phyloP scores from a whole-genome alignment of 2,113 vertebrate species.

The Ciconia boyciana region DNA sequence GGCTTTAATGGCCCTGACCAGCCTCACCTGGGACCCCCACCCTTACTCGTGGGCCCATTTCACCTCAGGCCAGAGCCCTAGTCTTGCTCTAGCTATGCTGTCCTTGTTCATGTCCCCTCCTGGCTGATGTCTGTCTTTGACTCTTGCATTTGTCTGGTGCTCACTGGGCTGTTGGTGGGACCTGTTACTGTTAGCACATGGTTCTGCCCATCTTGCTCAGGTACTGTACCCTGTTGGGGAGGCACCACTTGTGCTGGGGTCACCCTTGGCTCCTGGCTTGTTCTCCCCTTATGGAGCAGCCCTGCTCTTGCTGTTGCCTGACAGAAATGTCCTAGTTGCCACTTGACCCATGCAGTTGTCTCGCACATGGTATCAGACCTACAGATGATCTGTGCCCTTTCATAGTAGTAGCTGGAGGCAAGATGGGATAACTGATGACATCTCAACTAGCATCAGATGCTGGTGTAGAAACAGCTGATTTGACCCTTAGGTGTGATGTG shows the following conservation, averaged over 20 bases:
- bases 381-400: background rate
- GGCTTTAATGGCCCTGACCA: background rate
- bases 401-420: background rate
- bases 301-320: background rate
- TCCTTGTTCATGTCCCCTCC: fast-evolving
- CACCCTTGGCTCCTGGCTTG: background rate
- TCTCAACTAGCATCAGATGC: background rate
- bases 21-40: background rate
- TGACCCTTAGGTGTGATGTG: background rate
- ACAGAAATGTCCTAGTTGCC: background rate
- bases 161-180: background rate
- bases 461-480: background rate
- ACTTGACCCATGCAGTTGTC: background rate
- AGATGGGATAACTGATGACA: background rate
- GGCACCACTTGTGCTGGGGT: background rate
- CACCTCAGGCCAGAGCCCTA: background rate
- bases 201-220: background rate
- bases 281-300: background rate
- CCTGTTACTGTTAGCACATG: background rate
- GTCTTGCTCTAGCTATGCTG: background rate
- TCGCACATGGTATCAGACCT: background rate
- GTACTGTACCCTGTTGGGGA: too few relatives aligned
- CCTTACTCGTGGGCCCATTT: background rate
- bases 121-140: background rate
- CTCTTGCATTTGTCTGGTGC: background rate